Base-by-base conservation (phyloP, 64 coral and sea anemone species). In the Dendrophyllia cribrosa region DNA sequence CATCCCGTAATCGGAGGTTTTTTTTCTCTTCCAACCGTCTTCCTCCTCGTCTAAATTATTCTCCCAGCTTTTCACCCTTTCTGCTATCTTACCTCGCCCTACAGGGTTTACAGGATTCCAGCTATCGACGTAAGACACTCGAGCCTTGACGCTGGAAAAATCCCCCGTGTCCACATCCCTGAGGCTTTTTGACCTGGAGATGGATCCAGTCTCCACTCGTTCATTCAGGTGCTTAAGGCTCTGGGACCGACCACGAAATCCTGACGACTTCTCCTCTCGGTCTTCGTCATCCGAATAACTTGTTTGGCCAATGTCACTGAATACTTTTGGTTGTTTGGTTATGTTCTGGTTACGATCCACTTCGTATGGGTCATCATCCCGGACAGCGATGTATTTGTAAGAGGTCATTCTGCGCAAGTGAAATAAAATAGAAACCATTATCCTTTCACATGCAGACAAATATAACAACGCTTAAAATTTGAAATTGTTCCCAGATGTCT, bases 151-250 rank as follows among this genome's bases (percentile, higher is more conserved):
- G 80, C 15, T 43, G 0, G 43, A 17, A 83, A 67, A 68, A 11
- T 83, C 80, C 4, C 80, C 60, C 62, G 80, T 7, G 61, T 83
- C 80, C 17, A 83, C 61, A 48, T 83, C 62, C 61, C 43, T 83
- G 6, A 83, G 80, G 80, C 80, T 83, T 67, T 83, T 83, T 49
- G 80, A 83, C 62, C 80, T 83, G 9, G 80, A 66, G 62, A 83
- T 83, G 9, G 61, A 19, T 50, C 9, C 80, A 83, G 80, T 64
- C 34, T 83, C 80, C 19, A 48, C 80, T 66, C 80, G 80, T 83
- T 66, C 44, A 66, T 66, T 83, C 44, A 83, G 34, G 61, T 83
- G 19, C 62, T 83, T 66, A 7, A 83, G 62, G 80, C 80, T 83
- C 80, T 83, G 80, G 43, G 80, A 83, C 12, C 80, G 80, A 83